These are phyloP conservation scores for Euthynnus affinis DNA, from an alignment of 2,797 vertebrate genomes.

Conservation along the genomic window DNA sequence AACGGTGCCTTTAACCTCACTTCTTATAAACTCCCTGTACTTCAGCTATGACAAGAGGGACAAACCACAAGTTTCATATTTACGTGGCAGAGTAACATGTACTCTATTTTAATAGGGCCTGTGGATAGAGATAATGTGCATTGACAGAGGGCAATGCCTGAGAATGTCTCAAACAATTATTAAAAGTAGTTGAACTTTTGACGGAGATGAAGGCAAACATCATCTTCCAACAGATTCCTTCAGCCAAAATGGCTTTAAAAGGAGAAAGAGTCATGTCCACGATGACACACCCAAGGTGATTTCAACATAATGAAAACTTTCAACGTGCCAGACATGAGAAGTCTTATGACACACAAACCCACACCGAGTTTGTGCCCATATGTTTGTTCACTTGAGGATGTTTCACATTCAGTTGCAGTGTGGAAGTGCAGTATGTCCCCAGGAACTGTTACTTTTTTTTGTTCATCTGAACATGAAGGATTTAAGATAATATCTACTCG, in stretches of 20 bases:
- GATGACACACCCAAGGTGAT: background rate
- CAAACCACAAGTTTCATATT: background rate
- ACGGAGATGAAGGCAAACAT: background rate
- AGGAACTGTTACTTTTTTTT: no score
- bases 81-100: background rate
- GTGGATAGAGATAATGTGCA: background rate
- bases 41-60: background rate
- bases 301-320: slow-evolving; percentile 26
- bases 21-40: background rate
- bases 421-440: no score
- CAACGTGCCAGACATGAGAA: slow-evolving; percentile 4
- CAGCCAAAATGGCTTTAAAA: background rate
- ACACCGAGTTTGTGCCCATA: no score
- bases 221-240: background rate
- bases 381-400: no score
- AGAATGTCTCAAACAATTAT: background rate
- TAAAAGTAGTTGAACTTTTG: background rate
- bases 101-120: background rate
- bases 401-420: no score
- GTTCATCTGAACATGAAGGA: no score
- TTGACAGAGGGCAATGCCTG: background rate
- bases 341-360: no score
- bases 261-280: background rate
- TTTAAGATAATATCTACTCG: no score
- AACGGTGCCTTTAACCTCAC: background rate